Evolutionary conservation across 1,140 invertebrate genomes (phyloP).

Genomic region (Apis mellifera): DNA sequence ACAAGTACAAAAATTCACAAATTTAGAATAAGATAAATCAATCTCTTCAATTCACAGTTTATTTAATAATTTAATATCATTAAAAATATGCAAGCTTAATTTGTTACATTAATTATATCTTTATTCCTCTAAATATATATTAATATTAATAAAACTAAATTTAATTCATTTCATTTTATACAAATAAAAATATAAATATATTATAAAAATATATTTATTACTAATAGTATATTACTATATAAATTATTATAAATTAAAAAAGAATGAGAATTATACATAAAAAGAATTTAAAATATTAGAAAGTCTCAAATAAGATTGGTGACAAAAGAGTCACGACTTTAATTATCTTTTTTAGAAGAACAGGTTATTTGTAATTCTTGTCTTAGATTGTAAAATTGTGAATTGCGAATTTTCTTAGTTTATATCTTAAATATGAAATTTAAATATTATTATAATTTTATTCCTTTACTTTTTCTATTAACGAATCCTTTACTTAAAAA

Average conservation of each 20-base stretch:
- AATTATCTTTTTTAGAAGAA: background rate
- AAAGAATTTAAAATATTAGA: no score
- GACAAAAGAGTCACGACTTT: background rate
- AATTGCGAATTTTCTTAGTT: background rate
- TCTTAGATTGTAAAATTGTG: background rate
- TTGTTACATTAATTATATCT: background rate
- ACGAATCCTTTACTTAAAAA: no score
- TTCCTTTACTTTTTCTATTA: no score
- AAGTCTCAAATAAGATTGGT: no score
- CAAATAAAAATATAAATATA: no score
- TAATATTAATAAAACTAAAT: background rate
- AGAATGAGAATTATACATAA: no score
- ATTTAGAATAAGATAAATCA: background rate
- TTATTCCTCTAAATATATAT: accelerated
- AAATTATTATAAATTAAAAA: no score
- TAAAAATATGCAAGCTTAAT: background rate
- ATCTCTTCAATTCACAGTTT: background rate
- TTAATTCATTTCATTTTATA: background rate
- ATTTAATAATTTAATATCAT: background rate
- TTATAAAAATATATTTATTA: no score
- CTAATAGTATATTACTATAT: no score
- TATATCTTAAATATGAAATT: background rate
- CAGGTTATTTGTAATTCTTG: background rate
- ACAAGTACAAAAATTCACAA: no score
- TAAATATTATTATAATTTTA: background rate